Evolutionary conservation across 2,888 invertebrate genomes (phyloP), one percentile per base, ranked within the genome.

Genomic region (Orthosia gracilis): DNA sequence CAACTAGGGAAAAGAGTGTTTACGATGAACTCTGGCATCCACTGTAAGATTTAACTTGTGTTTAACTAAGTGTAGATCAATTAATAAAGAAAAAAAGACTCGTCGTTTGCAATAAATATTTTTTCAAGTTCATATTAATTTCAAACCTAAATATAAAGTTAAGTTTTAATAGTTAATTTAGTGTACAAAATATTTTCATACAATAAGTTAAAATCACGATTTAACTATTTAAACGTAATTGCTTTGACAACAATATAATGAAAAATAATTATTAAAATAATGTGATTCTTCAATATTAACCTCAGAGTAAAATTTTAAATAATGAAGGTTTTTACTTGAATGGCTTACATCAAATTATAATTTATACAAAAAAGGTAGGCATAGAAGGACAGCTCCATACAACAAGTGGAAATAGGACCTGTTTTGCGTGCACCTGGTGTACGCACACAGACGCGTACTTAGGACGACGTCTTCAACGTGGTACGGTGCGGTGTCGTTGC

Each of bases 151-250:
- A 45, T 74, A 57, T 40, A 49, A 57, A 64, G 45, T 75, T 26
- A 40, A 17, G 49, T 63, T 73, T 40, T 52, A 52, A 62, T 40
- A 62, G 7, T 40, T 49, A 18, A 54, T 21, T 73, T 21, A 13
- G 40, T 61, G 50, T 15, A 52, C 31, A 52, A 4, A 52, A 21
- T 49, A 57, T 73, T 80, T 58, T 62, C 74, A 66, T 66, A 26
- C 7, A 21, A 57, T 21, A n/a, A n/a, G 1, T 52, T 52, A 47
- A 52, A 73, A 66, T 66, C 9, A 40, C 26, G n/a, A 52, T 52
- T 31, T 40, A 40, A 64, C 49, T 21, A 49, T 52, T 50, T 71
- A 18, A 59, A 71, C 18, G 0, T 23, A 26, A 59, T 49, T 61
- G 17, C 15, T 59, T 65, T 31, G 15, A 17, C 4, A 49, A 18